Base-by-base conservation (phyloP, 2,797 vertebrate genomes). In the Chaetodon trifasciatus region DNA sequence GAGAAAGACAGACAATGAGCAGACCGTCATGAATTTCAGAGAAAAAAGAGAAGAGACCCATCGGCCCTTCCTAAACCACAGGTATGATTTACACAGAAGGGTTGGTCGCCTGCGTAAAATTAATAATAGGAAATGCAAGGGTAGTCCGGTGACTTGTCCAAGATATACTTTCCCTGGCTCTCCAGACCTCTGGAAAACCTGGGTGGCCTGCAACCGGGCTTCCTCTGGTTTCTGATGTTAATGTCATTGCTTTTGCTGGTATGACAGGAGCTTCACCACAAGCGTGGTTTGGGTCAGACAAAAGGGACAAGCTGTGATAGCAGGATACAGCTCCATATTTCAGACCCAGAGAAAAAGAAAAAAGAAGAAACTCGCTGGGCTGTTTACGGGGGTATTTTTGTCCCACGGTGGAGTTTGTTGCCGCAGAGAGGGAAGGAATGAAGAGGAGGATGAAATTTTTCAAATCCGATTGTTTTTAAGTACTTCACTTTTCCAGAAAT, bases 121-220 rank as follows among this genome's bases (percentile, higher is more conserved):
- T 92, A 95, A 95, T 94, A 93, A 94, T 92, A 94, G 95, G 94
- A 95, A 95, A 95, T 93, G 91, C 92, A 65, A 93, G 93, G 90
- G 86, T 86, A 93, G 90, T 82, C 89, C 87, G 70, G 88, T 50
- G 87, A 92, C 91, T 93, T 86, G 81, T 95, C 95, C 95, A 95
- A 94, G 87, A 95, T 93, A 95, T 88, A 94, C 92, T 94, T 93
- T 95, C 91, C 86, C 87, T 86, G 88, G 90, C 87, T 92, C 87
- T 88, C 84, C 82, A 93, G 87, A 84, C 85, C 90, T 84, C 81
- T 72, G 90, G 90, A 92, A 94, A 94, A 88, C 92, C 71, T 96
- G 96, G 95, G 95, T 96, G 95, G 95, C 92, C 95, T 84, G 73
- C 66, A 91, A 88, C 85, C 84, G 55, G 74, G 88, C 91, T 94